These are phyloP conservation scores for Pseudomyrmex sp. DNA, from an alignment of 1,140 invertebrate genomes.

Conservation along the genomic window DNA sequence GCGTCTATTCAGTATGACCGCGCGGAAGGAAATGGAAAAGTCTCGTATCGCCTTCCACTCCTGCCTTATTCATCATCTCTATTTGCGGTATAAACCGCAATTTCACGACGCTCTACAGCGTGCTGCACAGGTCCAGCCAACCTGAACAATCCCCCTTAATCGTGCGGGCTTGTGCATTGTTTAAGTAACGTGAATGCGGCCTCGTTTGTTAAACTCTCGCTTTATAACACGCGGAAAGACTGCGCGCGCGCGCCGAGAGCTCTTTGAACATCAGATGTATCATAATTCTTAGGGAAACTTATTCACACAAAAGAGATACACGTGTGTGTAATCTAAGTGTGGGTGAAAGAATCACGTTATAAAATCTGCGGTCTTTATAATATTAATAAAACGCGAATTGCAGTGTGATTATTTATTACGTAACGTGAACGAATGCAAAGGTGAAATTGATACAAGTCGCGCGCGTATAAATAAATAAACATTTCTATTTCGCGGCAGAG, in stretches of 20 bases:
- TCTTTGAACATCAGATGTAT: no score
- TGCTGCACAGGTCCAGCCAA: slow-evolving; percentile 11
- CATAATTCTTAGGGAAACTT: slow-evolving; percentile 26
- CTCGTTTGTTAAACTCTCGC: slow-evolving; percentile 54
- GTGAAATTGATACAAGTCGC: no score
- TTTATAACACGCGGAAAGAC: slow-evolving; percentile 11
- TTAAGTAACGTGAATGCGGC: slow-evolving; percentile 36
- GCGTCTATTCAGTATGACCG: neutral
- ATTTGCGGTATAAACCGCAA: slow-evolving; percentile 52
- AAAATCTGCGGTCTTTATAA: neutral
- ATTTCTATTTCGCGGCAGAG: no score
- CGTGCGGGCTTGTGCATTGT: slow-evolving; percentile 46
- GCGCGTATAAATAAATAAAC: no score
- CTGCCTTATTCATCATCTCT: slow-evolving; percentile 60
- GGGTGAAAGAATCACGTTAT: neutral
- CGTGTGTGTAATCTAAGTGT: no score
- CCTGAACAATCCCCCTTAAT: slow-evolving; percentile 57
- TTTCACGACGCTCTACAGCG: slow-evolving; percentile 38
- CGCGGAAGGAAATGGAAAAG: slow-evolving; percentile 32
- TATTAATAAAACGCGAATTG: neutral
- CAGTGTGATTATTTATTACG: neutral
- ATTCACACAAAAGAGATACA: neutral
- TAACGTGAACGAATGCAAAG: neutral
- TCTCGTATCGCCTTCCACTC: neutral
- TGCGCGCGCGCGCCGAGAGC: neutral